Base-by-base conservation (phyloP, 2,797 vertebrate species). In the Halcyon chelicuti region DNA sequence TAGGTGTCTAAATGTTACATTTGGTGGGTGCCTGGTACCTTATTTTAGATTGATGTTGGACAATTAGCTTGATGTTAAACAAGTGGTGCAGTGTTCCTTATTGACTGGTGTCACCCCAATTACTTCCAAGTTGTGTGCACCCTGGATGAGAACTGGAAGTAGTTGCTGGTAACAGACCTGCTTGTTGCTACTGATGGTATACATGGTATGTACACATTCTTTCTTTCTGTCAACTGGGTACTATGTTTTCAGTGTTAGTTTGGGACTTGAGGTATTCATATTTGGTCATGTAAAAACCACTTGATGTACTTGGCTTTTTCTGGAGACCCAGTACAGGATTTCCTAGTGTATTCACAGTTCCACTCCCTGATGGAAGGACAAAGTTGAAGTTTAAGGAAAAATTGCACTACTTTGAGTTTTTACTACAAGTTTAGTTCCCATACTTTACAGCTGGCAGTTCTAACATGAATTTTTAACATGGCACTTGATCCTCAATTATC, bases 151-250 rank as follows among this genome's bases (percentile, higher is more conserved):
- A 52, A n/a, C 6, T 76, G n/a, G 14, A 51, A 61, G 13, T 40
- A 47, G 52, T 7, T 31, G 6, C 35, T 66, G 12, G 10, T 28
- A 35, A 46, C 20, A 63, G 23, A 52, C 19, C 37, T 78, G 25
- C 49, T 22, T 63, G 5, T 46, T 62, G 55, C 39, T 70, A 2
- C 25, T 40, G 46, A 9, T 55, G 28, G 13, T 21, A 6, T 17
- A 19, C 6, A 1, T 33, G 23, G 21, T 13, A 12, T 26, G 14
- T 31, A 20, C 16, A 5, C 4, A 0, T 58, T 37, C 13, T 66
- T 26, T 67, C 15, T 65, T 5, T 60, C 42, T 16, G 6, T 16
- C 20, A 79, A 28, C 13, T 16, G 13, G 17, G 33, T 37, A 28
- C 5, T 9, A 5, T 40, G 5, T 22, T 62, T 8, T 44, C 26